Evolutionary conservation across 2,797 vertebrate species (phyloP), one percentile per base, ranked within the genome.

Genomic region (Borostomias antarcticus): DNA sequence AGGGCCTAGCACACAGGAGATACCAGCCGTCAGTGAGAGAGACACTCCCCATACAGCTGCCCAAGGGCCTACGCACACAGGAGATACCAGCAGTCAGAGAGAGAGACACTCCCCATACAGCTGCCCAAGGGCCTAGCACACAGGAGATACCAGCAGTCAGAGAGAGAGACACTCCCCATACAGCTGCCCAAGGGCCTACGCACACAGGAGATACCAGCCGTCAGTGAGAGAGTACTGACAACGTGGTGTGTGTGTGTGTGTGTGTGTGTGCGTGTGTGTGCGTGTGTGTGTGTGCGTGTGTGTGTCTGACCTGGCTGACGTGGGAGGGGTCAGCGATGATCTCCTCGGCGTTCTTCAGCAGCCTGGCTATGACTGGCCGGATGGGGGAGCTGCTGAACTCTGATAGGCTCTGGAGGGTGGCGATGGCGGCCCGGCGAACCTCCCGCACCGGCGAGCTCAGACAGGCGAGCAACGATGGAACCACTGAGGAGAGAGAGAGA

Each of bases 251-350:
- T 19, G 15, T 6, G 3, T 54, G 5, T 5, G 23, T 2, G 50
- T 53, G 23, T 21, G 23, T 6, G 15, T 56, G 35, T 30, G n/a
- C 4, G 5, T 29, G 4, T 30, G n/a, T 17, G 5, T 45, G 4
- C 28, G 1, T 23, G 15, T 37, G 21, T 37, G 1, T 4, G 17
- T 11, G 8, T 13, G 19, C 1, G 30, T 11, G 21, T 25, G n/a
- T 45, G 17, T 23, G 28, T 47, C 69, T 79, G 60, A 98, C 96
- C 91, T 94, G 93, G 74, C 80, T 82, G 68, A 97, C 58, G 11
- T 95, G 96, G 0, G 86, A 69, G 6, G 91, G 85, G 73, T 98
- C 97, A 5, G 96, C 93, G 3, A 93, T 23, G 60, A 98, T 89
- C 82, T 99, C 97, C 72, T 99, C 97, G 0, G 87, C 79, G 35